Conservation (phyloP, 2,888 invertebrate genomes). For the Trileptium ribeirensis region DNA sequence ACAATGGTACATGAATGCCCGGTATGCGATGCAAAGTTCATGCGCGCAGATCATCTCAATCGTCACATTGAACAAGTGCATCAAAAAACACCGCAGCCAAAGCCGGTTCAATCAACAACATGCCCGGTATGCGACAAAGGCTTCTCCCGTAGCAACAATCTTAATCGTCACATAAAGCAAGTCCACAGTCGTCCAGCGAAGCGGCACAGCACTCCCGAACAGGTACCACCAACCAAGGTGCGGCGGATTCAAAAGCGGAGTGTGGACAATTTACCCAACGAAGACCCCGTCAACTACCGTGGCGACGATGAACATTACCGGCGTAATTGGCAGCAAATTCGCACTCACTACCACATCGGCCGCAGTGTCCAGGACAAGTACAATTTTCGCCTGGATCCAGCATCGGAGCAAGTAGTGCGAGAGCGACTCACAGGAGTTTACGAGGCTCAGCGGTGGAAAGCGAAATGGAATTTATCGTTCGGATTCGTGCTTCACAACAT, state of each 20-base stretch:
- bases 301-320: neutral
- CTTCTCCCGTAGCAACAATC: neutral
- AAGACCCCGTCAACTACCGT: neutral
- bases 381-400: neutral
- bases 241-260: neutral
- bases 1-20: too few relatives aligned
- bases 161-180: neutral
- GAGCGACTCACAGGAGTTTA: neutral
- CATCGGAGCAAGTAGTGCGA: neutral
- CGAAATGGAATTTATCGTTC: neutral
- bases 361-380: neutral
- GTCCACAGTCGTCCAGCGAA: neutral
- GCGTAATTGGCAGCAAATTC: neutral
- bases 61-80: too few relatives aligned
- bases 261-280: neutral
- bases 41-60: too few relatives aligned
- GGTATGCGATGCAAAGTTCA: too few relatives aligned
- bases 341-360: neutral
- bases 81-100: too few relatives aligned
- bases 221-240: neutral
- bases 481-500: neutral
- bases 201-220: neutral
- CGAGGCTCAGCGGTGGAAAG: neutral
- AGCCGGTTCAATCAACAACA: too few relatives aligned
- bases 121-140: neutral